Conservation (phyloP, 2,888 invertebrate species). For the Tipula vernalis region DNA sequence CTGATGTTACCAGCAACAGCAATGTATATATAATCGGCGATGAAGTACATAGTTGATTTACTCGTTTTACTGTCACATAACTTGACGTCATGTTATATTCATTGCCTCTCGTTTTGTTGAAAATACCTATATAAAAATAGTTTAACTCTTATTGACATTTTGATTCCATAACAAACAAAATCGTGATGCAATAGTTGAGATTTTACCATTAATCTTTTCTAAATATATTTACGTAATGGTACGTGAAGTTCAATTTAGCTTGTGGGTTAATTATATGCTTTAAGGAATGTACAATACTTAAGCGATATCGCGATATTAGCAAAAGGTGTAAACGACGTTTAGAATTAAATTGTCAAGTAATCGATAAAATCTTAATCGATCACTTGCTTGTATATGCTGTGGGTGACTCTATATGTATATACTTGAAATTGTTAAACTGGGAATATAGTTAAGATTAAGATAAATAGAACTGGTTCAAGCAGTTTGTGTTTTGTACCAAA, state of each 20-base stretch:
- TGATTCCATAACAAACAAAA: neutral
- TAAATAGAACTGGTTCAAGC: neutral
- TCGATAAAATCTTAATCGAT: neutral
- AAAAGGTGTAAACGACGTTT: neutral
- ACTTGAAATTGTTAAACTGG: neutral
- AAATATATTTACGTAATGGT: neutral
- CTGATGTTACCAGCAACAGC: neutral
- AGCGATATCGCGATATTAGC: neutral
- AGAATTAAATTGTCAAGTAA: neutral
- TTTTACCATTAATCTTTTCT: neutral
- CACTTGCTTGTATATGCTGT: neutral
- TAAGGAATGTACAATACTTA: neutral
- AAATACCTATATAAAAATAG: neutral
- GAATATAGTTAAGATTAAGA: neutral
- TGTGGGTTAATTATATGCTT: neutral
- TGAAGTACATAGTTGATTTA: neutral
- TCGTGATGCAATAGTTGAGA: neutral
- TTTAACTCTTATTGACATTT: neutral
- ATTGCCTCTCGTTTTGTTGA: neutral
- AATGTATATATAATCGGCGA: neutral
- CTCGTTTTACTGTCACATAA: neutral
- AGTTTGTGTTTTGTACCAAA: neutral
- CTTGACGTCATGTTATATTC: neutral
- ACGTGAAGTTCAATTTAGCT: neutral
- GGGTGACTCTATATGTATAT: neutral